Evolutionary conservation across 2,113 vertebrate genomes (phyloP), one percentile per base, ranked within the genome.

Genomic region (Spheniscus mendiculus): DNA sequence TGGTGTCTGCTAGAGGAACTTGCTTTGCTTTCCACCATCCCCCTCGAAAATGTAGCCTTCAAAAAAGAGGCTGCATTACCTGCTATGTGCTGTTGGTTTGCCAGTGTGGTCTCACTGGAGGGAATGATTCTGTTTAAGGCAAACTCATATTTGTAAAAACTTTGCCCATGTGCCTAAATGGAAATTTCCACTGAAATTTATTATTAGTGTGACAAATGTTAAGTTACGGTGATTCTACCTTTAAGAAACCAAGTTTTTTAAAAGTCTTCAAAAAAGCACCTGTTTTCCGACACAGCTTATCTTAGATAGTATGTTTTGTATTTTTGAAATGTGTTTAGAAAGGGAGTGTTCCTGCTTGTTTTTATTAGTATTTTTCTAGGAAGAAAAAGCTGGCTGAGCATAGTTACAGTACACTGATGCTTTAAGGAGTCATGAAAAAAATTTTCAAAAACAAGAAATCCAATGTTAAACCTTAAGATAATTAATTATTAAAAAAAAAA

Each of bases 391-490:
- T 87, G 38, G 1, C 61, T 88, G 12, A 50, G 44, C 20, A 3
- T 30, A 59, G 70, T 76, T 91, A 72, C 2, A 38, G 5, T 70
- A 45, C 9, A 32, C 19, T 38, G 23, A 25, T 59, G 30, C 61
- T 84, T 66, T 74, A 62, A 71, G 22, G 19, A 65, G 13, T 23
- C 53, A 18, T 38, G 26, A 45, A 71, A 83, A 77, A n/a, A n/a
- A 11, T 0, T 3, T 53, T 23, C 6, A 9, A 42, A 69, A 56
- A 34, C 6, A 5, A 72, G 19, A 61, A 62, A 50, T 10, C 0
- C 0, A 44, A 40, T 73, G 21, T 52, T 77, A 26, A 89, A 53
- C 16, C 25, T 85, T 3, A 32, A 3, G 7, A 21, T 61, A 50
- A 61, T 19, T 44, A 5, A 36, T 42, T 42, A 18, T n/a, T n/a